Base-by-base conservation (phyloP, 2,797 vertebrate genomes). In the Callimico goeldii region DNA sequence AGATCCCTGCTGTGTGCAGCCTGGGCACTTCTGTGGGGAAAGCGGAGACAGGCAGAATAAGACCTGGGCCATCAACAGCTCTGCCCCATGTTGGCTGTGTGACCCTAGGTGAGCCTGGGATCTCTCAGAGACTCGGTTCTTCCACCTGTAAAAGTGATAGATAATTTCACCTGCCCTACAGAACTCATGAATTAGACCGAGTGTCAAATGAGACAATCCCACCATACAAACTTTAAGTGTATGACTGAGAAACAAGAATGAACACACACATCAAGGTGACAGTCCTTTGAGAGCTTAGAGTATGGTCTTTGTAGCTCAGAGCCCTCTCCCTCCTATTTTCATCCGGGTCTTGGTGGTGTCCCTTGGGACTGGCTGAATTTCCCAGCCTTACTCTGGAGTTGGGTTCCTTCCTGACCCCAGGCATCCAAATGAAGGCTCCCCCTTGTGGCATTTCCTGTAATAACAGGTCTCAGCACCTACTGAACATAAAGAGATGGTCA, bases 371-470 rank as follows among this genome's bases (percentile, higher is more conserved):
- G 82, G 43, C 82, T 19, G 36, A 41, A 41, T 61, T 92, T 48
- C 89, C 15, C 36, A 19, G 41, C 28, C 19, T 91, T 33, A 12
- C 30, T 2, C 12, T 91, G 10, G 33, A 33, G 24, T 89, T n/a
- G 55, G 55, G 43, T n/a, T 91, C 57, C 64, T 86, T 85, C 26
- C 76, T 85, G 28, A 80, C 76, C 84, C 81, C 24, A n/a, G 20
- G 36, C 36, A 26, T 11, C 75, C 93, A 87, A 46, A 26, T 43
- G 55, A 86, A 75, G 92, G 82, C 95, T 97, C 98, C 98, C 96
- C 96, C 98, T 97, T 1, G 97, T 97, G 98, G 97, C n/a, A 28
- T 2, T 30, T 52, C 7, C 28, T 24, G 83, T 79, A 97, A 97
- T 75, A 77, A 92, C 93, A 94, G 11, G 39, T 73, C 39, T 95